phyloP scores from a whole-genome alignment of 2,113 vertebrate species.

The Pituophis catenifer region DNA sequence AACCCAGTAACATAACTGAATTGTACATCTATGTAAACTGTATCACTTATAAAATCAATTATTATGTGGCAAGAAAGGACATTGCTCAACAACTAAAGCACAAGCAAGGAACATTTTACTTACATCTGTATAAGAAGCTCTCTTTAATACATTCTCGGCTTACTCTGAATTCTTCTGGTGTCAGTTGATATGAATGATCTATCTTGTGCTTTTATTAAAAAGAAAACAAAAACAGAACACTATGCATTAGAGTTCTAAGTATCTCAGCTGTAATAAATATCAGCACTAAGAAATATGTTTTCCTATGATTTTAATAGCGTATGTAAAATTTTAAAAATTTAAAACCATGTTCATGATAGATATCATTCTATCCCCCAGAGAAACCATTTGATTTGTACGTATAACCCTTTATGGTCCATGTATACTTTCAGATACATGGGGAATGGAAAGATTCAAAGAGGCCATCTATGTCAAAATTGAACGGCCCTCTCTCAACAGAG shows the following conservation, averaged over 20 bases:
- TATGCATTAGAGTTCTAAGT: background rate
- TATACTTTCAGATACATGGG: background rate
- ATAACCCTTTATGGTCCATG: background rate
- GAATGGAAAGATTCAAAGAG: too few species aligned
- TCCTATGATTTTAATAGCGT: background rate
- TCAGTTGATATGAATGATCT: slow-evolving; percentile 75
- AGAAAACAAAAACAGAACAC: slow-evolving; percentile 25
- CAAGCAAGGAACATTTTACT: slow-evolving; percentile 55
- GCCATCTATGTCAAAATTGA: too few species aligned
- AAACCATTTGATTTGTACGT: background rate
- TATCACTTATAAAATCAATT: background rate
- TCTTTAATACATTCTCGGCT: slow-evolving; percentile 85
- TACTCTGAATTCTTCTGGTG: slow-evolving; percentile 83
- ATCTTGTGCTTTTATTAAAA: slow-evolving; percentile 61
- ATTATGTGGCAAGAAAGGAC: background rate
- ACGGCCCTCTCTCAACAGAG: too few species aligned
- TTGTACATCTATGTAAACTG: background rate
- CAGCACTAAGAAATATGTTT: background rate
- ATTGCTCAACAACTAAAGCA: background rate
- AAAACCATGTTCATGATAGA: background rate
- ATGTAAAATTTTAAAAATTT: background rate
- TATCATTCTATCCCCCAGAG: background rate
- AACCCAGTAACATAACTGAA: background rate
- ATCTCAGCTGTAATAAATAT: slow-evolving; percentile 11
- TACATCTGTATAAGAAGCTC: slow-evolving; percentile 89